Evolutionary conservation across 2,113 vertebrate species (phyloP), one percentile per base, ranked within the genome.

Genomic region (Sinosuthora webbiana): DNA sequence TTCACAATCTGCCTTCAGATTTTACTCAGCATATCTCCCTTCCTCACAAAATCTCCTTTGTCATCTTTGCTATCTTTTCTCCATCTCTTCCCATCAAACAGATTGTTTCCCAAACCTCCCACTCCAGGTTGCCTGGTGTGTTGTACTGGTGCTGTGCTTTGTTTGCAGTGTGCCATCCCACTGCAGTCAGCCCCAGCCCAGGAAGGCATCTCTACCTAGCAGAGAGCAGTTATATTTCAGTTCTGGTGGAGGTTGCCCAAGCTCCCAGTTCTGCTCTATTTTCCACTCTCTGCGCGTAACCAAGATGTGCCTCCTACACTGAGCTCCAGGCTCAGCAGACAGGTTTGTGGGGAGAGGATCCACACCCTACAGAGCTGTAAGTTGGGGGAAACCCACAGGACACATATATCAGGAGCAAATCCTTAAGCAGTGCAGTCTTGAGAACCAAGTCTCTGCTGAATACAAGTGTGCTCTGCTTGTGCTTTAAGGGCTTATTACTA

Each of bases 321-420:
- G 60, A 1, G 9, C 37, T 62, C 35, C 37, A 39, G 59, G 59
- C 59, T 88, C 1, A 0, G 47, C 3, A 2, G 30, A n/a, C 0
- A 1, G 35, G 41, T 67, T 47, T 2, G 0, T 42, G 22, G 14
- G 70, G 70, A 79, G 15, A 13, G 27, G 15, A 73, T 57, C 37
- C 67, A 50, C 23, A 63, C 8, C 8, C 84, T 71, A 41, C 41
- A 88, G 55, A 79, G 57, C 9, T 83, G 18, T 47, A 62, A n/a
- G 15, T 0, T 7, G 12, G 28, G 55, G 13, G 13, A 71, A 74
- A 45, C 6, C 22, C 31, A 41, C 57, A 69, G 42, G 39, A 39
- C 7, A 13, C 20, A 57, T 19, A 20, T 55, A n/a, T 16, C 52
- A 52, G 59, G 39, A 70, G 18, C 37, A 88, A 85, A 86, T 63